phyloP scores from a whole-genome alignment of 2,888 invertebrate species.

The Eristalis tenax region DNA sequence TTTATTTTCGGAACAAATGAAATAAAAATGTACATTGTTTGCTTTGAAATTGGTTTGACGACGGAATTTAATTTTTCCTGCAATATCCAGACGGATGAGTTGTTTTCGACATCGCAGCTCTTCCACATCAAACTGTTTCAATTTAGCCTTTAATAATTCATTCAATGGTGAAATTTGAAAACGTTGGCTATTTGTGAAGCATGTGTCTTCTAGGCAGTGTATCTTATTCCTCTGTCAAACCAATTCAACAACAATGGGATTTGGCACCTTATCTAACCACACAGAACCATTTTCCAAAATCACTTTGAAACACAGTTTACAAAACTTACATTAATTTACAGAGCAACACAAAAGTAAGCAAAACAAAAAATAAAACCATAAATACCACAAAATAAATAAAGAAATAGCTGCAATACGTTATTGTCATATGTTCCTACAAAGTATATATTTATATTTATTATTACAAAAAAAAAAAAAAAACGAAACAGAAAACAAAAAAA shows the following conservation, averaged over 20 bases:
- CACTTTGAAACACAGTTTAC: slow-evolving; percentile 25
- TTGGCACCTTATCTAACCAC: neutral
- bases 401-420: slow-evolving; percentile 82
- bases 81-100: neutral
- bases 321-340: slow-evolving; percentile 58
- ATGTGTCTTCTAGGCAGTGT: too few species aligned
- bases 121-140: too few species aligned
- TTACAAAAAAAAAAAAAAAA: slow-evolving; percentile 63
- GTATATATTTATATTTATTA: slow-evolving; percentile 76
- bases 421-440: slow-evolving; percentile 82
- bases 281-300: slow-evolving; percentile 11
- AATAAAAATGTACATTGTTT: neutral
- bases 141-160: too few species aligned
- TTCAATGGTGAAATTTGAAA: too few species aligned
- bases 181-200: too few species aligned
- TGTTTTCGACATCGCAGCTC: too few species aligned
- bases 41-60: neutral
- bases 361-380: slow-evolving; percentile 49
- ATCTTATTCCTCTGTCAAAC: neutral
- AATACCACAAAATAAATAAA: slow-evolving; percentile 72
- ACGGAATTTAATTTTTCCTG: neutral
- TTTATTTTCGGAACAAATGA: slow-evolving; percentile 27
- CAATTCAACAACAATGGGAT: neutral
- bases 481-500: slow-evolving; percentile 63
- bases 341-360: slow-evolving; percentile 66